Evolutionary conservation across 2,797 vertebrate species (phyloP), one percentile per base, ranked within the genome.

Genomic region (Neosalanx taihuensis): DNA sequence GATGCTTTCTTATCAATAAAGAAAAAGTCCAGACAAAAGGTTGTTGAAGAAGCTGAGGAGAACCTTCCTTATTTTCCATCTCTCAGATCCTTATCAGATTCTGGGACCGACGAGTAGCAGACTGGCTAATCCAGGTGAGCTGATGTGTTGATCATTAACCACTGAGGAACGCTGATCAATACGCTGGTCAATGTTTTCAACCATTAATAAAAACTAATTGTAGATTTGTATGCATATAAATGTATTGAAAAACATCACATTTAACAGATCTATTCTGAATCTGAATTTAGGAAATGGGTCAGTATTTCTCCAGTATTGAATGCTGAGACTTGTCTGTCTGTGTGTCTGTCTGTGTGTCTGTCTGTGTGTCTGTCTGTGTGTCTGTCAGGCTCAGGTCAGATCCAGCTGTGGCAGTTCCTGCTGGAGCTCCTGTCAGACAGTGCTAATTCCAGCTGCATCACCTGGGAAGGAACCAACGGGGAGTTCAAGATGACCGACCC

Each of bases 401-500:
- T 96, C 81, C 94, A 96, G 84, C 90, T 96, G 0, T 96, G 94
- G 94, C 94, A 96, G 82, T 96, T 96, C 69, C 86, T 95, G 64
- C 84, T 95, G 84, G 95, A 96, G 88, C 93, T 96, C n/a, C 90
- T 96, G 26, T 95, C 94, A 0, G 93, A 95, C 85, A 94, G 95
- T 84, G 92, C 93, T 2, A 96, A 95, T 81, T 92, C 94, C 69
- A 94, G 86, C 84, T 95, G 94, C 87, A 96, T 96, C 88, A 95
- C 95, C 69, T 96, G 95, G 95, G 95, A 96, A 60, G 94, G 94
- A 72, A 95, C 94, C 83, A 95, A 96, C 0, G 94, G 94, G 1
- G 94, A 96, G 37, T 96, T 96, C 88, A 96, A 96, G 89, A 95
- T 96, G 95, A 96, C 94, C 0, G 94, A 95, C 75, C 95, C 95